phyloP scores from a whole-genome alignment of 2,888 invertebrate genomes.

The Stenodema calcarata region DNA sequence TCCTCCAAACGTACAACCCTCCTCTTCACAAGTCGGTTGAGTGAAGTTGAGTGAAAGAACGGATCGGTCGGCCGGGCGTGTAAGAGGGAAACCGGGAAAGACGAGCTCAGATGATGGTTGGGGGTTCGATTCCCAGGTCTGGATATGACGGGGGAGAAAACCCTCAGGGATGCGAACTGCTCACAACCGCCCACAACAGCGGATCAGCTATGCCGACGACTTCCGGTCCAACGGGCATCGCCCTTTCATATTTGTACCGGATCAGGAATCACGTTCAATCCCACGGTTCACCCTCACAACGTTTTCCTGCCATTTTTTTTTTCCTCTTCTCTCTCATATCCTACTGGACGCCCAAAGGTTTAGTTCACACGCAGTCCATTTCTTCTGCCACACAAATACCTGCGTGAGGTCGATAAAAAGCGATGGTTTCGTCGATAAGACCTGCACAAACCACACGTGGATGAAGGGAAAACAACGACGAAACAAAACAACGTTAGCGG shows the following conservation, averaged over 20 bases:
- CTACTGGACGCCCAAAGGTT: too few species aligned
- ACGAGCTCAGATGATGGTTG: background rate
- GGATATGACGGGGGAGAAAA: background rate
- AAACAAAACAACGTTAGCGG: too few species aligned
- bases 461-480: too few species aligned
- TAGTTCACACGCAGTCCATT: too few species aligned
- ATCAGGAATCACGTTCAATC: constrained; percentile 40
- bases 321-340: too few species aligned
- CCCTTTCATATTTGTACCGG: constrained; percentile 9
- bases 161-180: background rate
- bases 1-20: background rate
- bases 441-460: too few species aligned
- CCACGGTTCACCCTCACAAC: background rate
- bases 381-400: too few species aligned
- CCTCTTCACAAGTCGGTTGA: background rate
- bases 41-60: constrained; percentile 16
- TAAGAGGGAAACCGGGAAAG: background rate
- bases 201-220: constrained; percentile 40
- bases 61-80: background rate
- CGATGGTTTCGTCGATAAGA: too few species aligned
- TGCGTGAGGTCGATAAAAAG: too few species aligned
- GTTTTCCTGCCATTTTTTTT: too few species aligned
- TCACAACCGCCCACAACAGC: background rate
- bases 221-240: constrained; percentile 36
- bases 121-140: background rate